Evolutionary conservation across 2,113 vertebrate genomes (phyloP), one percentile per base, ranked within the genome.

Genomic region (Phylloscopus trochilus): DNA sequence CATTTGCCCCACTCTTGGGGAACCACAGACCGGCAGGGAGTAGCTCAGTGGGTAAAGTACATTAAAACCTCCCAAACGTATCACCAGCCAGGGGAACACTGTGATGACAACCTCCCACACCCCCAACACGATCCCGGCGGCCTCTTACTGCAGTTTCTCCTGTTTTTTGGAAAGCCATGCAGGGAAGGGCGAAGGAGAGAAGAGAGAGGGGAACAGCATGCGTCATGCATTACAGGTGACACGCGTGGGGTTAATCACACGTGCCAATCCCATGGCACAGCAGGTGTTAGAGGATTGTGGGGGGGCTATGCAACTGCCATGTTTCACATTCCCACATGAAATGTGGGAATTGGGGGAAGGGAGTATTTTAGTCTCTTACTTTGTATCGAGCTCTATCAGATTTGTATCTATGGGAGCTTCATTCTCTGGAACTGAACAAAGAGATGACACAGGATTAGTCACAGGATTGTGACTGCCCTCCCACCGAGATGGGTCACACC

Each of bases 321-420:
- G 1, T 51, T 73, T 49, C 15, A 2, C 19, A 41, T 28, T 46
- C 79, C 89, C 75, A 2, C 33, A 10, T 0, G 5, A 6, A 56
- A 47, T 35, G n/a, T 41, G 62, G n/a, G 30, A 76, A 62, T 26
- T 69, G 33, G 27, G 67, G 11, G 56, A 47, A 4, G 12, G 39
- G 44, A 16, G 11, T 51, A 27, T 44, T 68, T 74, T 78, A 86
- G 88, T 27, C 13, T 94, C 98, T 99, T 98, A 99, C 99, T 99
- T 98, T 89, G 99, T 99, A 97, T 99, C 99, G 79, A 99, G 99
- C 96, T 99, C 98, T 93, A 99, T 99, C 91, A 99, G 98, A 96
- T 99, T 99, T 75, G 99, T 99, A 96, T 99, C 99, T 94, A 99
- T 98, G 4, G 98, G 99, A 0, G 98, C 97, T 93, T 99, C 98